phyloP scores from a whole-genome alignment of 2,888 invertebrate genomes.

The Lysandra bellargus region DNA sequence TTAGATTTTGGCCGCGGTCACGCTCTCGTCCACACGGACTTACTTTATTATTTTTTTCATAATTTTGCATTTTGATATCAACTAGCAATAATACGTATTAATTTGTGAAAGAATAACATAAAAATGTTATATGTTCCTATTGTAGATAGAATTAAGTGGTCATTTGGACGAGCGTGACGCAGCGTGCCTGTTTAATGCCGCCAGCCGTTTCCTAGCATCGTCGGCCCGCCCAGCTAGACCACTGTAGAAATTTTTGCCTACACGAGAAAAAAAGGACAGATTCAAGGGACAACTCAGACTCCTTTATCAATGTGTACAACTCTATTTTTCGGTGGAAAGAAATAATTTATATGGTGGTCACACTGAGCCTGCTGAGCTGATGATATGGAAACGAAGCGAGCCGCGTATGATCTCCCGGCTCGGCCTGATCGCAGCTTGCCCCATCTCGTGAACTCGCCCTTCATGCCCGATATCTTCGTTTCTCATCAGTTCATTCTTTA shows the following conservation, averaged over 20 bases:
- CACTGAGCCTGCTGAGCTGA: too few relatives aligned
- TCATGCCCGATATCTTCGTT: too few relatives aligned
- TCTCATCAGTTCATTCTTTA: too few relatives aligned
- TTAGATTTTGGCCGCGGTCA: background rate
- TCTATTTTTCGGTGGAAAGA: background rate
- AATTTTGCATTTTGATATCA: background rate
- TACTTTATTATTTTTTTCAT: background rate
- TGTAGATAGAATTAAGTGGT: background rate
- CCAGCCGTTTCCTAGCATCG: background rate
- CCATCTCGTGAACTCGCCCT: too few relatives aligned
- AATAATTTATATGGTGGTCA: background rate
- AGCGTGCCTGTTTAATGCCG: background rate
- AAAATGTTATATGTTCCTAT: background rate
- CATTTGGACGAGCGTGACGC: background rate
- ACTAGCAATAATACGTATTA: background rate
- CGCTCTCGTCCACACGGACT: background rate
- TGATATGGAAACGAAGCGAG: background rate
- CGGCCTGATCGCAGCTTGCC: background rate
- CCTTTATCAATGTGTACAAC: background rate
- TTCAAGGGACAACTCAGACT: background rate
- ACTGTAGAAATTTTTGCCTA: background rate
- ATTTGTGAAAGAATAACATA: background rate
- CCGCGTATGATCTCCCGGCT: background rate
- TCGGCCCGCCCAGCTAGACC: background rate
- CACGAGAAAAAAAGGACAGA: background rate